A percentile compares a stretch with the other conserved stretches of the same genome.
Conservation (phyloP, 2,113 vertebrate genomes). For the Atrichornis clamosus region DNA sequence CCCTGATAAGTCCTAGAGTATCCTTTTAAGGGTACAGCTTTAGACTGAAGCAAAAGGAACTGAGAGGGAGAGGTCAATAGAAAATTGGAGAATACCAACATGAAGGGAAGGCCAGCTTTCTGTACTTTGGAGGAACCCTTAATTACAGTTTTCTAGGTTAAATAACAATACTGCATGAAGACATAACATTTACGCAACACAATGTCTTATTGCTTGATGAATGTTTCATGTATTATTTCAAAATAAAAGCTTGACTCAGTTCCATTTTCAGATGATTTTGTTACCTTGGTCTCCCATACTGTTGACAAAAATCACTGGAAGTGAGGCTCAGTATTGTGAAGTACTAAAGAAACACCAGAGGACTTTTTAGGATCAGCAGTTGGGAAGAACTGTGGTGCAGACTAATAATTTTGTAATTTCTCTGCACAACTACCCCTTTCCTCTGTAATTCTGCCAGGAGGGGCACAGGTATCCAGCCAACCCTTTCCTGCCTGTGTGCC, state of each 20-base stretch:
- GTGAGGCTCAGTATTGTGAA: not conserved
- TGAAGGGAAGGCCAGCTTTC: not conserved
- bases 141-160: not conserved
- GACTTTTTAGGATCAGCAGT: not conserved
- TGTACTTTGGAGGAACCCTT: not conserved
- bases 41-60: not conserved
- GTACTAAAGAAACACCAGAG: not conserved
- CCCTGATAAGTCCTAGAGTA: not conserved
- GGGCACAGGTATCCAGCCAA: not conserved
- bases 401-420: not conserved
- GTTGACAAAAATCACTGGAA: not conserved
- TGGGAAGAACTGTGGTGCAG: not conserved
- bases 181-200: not conserved
- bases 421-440: not conserved
- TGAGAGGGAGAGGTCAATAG: not conserved
- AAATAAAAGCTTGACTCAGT: constrained; percentile 42
- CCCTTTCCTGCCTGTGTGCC: not conserved
- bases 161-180: not conserved
- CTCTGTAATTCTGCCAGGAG: not conserved
- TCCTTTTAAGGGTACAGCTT: not conserved
- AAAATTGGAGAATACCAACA: not conserved
- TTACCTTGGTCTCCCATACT: not conserved
- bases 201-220: not conserved
- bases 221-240: not conserved
- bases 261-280: not conserved